A percentile compares a stretch with the other conserved stretches of the same genome.
Evolutionary conservation across 1,140 invertebrate genomes (phyloP).

Genomic region (Mylabris phalerata): DNA sequence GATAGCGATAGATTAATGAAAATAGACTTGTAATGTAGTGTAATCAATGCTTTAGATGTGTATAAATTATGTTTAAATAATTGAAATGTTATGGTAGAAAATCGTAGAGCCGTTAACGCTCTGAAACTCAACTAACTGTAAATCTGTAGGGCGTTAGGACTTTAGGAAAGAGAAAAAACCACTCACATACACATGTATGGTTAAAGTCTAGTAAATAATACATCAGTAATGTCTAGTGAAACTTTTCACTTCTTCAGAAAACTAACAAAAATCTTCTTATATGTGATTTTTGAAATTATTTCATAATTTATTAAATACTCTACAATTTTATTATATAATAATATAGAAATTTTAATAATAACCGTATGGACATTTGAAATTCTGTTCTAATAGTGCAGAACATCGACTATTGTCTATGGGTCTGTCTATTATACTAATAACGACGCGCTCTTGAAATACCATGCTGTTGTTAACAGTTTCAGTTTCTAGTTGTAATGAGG

Average conservation of each 20-base stretch:
- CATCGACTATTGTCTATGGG: conserved; percentile 4
- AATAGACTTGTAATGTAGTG: not conserved
- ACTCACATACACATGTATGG: no score
- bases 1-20: conserved; percentile 1
- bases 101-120: conserved; percentile 5
- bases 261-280: conserved; percentile 1
- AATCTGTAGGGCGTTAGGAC: not conserved
- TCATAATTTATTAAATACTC: not conserved
- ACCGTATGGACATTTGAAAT: not conserved
- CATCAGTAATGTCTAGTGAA: not conserved
- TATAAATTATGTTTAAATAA: conserved; percentile 3
- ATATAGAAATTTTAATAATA: conserved; percentile 3
- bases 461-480: conserved; percentile 14
- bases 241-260: not conserved
- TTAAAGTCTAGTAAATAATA: conserved; percentile 13
- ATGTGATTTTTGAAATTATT: not conserved
- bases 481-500: conserved; percentile 7
- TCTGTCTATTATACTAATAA: conserved; percentile 15
- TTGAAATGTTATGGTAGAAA: conserved; percentile 8
- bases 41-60: not conserved
- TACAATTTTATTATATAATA: not conserved
- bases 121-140: conserved; percentile 11
- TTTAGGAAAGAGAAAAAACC: conserved; percentile 1
- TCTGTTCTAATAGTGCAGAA: conserved; percentile 10
- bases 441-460: conserved; percentile 15